phyloP scores from a whole-genome alignment of 2,797 vertebrate genomes.

The Typhlichthys subterraneus region DNA sequence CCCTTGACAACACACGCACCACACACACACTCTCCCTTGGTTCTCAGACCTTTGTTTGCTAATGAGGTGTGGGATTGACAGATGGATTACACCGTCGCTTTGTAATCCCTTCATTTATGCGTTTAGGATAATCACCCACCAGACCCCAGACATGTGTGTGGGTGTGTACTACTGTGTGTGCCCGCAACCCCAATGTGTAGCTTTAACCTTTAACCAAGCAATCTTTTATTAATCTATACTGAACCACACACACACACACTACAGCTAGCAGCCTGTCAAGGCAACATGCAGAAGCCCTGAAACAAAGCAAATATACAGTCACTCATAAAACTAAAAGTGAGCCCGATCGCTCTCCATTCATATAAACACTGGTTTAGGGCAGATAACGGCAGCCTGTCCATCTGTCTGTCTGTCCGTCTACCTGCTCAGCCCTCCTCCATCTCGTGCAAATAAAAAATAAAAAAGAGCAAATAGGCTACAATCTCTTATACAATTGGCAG shows the following conservation, averaged over 20 bases:
- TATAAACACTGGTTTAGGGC: conserved; percentile 16
- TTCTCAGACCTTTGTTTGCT: conserved; percentile 52
- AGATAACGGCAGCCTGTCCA: conserved; percentile 19
- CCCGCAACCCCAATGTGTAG: conserved; percentile 19
- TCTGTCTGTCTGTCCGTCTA: conserved; percentile 22
- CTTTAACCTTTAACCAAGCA: conserved; percentile 29
- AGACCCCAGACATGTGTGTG: conserved; percentile 26
- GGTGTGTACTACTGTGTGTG: conserved; percentile 1
- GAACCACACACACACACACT: conserved; percentile 8
- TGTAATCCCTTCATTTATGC: conserved; percentile 77
- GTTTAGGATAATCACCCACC: conserved; percentile 66
- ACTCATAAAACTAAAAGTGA: conserved; percentile 4
- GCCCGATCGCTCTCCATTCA: conserved; percentile 16
- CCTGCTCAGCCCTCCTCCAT: conserved; percentile 12
- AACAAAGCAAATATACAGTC: conserved; percentile 8
- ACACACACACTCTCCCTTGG: conserved; percentile 10
- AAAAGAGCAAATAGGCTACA: conserved; percentile 44
- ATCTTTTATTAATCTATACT: conserved; percentile 40
- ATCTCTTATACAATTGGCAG: conserved; percentile 34
- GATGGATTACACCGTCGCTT: conserved; percentile 65
- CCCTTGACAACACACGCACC: conserved; percentile 19
- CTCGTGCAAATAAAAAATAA: conserved; percentile 23
- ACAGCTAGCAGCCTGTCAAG: conserved; percentile 38
- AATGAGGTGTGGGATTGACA: conserved; percentile 74
- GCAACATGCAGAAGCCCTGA: conserved; percentile 26